These are phyloP conservation scores for Styela clava DNA, from an alignment of 23 tunicate species.

Conservation along the genomic window DNA sequence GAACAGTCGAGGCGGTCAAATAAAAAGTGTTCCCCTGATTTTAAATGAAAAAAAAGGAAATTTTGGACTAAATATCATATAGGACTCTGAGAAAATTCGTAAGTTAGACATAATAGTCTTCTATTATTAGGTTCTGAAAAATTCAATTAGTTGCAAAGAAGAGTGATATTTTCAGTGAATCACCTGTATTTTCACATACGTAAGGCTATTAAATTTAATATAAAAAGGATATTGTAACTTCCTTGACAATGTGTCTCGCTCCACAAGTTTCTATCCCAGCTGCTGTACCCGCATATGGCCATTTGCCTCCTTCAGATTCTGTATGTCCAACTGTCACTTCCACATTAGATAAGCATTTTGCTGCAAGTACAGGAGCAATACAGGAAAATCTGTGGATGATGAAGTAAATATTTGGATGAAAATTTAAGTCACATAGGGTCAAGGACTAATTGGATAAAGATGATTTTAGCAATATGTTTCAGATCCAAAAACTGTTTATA, in stretches of 20 bases:
- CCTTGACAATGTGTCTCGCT: slow-evolving; percentile 65
- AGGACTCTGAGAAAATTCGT: too few relatives aligned
- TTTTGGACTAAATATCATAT: too few relatives aligned
- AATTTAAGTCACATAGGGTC: background rate
- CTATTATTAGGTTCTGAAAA: too few relatives aligned
- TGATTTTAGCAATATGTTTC: background rate
- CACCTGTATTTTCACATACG: too few relatives aligned
- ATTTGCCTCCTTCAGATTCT: slow-evolving; percentile 55
- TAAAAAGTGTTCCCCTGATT: too few relatives aligned
- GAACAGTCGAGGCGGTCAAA: too few relatives aligned
- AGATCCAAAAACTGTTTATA: too few relatives aligned
- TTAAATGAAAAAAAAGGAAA: too few relatives aligned
- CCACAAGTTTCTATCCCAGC: slow-evolving; percentile 73
- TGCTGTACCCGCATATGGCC: slow-evolving; percentile 92
- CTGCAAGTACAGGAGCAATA: slow-evolving; percentile 90
- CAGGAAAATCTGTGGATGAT: slow-evolving; percentile 55
- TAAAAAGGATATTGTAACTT: slow-evolving; percentile 88
- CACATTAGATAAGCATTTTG: slow-evolving; percentile 75
- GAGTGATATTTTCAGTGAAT: too few relatives aligned
- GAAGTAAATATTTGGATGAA: background rate
- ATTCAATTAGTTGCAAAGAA: too few relatives aligned
- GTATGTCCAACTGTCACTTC: slow-evolving; percentile 72
- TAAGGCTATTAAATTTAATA: too few relatives aligned
- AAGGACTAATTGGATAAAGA: background rate
- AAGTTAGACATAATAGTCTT: too few relatives aligned